Conservation (phyloP, 1,140 invertebrate species). For the Drosophila leontia region DNA sequence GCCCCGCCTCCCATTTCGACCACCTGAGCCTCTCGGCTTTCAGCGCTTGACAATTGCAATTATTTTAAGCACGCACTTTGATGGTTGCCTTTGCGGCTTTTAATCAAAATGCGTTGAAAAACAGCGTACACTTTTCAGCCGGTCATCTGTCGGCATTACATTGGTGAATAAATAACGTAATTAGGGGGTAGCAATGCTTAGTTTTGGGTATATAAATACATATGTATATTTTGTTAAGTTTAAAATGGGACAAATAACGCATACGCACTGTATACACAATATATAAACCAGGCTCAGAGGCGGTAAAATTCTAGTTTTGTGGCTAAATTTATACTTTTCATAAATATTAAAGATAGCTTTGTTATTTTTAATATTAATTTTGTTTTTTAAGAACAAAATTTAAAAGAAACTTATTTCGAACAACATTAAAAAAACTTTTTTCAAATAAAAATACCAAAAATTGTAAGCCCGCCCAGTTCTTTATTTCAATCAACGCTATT, state of each 20-base stretch:
- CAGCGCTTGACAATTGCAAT: constrained; percentile 52
- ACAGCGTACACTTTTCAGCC: constrained; percentile 9
- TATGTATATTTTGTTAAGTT: neutral
- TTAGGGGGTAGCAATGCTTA: neutral
- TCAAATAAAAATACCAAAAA: neutral
- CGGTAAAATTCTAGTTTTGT: neutral
- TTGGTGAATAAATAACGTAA: constrained; percentile 7
- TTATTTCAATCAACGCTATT: constrained; percentile 22
- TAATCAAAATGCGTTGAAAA: constrained; percentile 38
- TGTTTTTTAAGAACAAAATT: no score
- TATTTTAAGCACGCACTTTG: constrained; percentile 75
- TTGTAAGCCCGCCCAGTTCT: neutral
- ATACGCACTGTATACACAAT: neutral
- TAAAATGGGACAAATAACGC: neutral
- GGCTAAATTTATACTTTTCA: neutral
- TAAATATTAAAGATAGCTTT: no score
- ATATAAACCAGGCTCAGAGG: neutral
- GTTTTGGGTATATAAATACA: neutral
- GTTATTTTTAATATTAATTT: no score
- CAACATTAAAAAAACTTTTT: neutral
- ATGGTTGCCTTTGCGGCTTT: constrained; percentile 49
- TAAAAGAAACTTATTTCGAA: neutral
- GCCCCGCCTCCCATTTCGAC: neutral
- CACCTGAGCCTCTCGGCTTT: constrained; percentile 37
- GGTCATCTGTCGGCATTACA: neutral